phyloP scores from a whole-genome alignment of 2,888 invertebrate species.

The Plebejus anna region DNA sequence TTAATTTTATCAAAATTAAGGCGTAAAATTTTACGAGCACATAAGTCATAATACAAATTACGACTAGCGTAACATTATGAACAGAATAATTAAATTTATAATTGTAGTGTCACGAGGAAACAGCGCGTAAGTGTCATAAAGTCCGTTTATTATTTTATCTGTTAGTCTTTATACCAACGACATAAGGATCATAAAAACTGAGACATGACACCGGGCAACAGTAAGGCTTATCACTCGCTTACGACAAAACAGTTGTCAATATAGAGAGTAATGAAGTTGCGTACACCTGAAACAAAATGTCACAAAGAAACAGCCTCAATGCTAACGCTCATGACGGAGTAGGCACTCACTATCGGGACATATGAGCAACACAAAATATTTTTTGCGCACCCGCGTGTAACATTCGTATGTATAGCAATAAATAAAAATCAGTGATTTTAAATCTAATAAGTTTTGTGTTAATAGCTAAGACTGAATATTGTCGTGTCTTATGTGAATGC shows the following conservation, averaged over 20 bases:
- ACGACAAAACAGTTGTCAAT: not conserved
- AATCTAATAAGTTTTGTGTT: too few relatives aligned
- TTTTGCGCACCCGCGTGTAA: too few relatives aligned
- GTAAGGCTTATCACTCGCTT: not conserved
- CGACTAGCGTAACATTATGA: not conserved
- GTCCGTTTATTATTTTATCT: not conserved
- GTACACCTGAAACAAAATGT: too few relatives aligned
- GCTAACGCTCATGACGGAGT: too few relatives aligned
- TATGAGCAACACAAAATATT: too few relatives aligned
- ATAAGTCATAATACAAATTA: not conserved
- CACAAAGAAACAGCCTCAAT: too few relatives aligned
- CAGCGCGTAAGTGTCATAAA: constrained; percentile 1
- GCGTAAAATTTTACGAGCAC: not conserved
- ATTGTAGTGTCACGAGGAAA: not conserved
- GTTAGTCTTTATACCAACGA: not conserved
- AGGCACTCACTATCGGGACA: too few relatives aligned
- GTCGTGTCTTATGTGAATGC: not conserved
- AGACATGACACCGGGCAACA: not conserved
- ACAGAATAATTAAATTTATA: constrained; percentile 4
- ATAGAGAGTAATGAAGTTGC: too few relatives aligned
- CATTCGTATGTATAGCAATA: too few relatives aligned
- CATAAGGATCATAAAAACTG: not conserved
- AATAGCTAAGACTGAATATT: not conserved
- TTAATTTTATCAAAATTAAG: not conserved
- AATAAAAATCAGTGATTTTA: too few relatives aligned